Evolutionary conservation across 30 jellyfish, hydroid and myxozoan species (phyloP).

Genomic region (Chironex yamaguchii): DNA sequence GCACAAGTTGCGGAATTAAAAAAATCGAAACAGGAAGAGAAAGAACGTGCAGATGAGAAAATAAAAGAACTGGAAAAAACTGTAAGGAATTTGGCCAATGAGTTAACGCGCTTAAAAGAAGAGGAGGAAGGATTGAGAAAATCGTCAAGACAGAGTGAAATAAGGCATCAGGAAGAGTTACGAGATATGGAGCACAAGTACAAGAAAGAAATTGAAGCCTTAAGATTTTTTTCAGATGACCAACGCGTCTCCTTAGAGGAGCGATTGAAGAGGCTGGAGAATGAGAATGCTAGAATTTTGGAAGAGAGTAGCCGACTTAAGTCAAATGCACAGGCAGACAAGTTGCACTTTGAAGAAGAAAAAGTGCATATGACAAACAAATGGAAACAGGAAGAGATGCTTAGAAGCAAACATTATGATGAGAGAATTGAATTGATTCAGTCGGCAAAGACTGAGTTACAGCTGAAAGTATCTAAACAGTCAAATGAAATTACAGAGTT

Average conservation of each 20-base stretch:
- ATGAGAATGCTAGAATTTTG: conserved; percentile 56
- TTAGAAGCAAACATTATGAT: conserved; percentile 77
- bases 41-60: not conserved
- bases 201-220: conserved; percentile 40
- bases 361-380: conserved; percentile 55
- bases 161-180: conserved; percentile 1
- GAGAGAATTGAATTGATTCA: conserved; percentile 80
- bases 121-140: conserved; percentile 12
- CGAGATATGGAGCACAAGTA: conserved; percentile 28
- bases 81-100: conserved; percentile 19
- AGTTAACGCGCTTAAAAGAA: not conserved
- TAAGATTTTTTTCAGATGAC: conserved; percentile 2
- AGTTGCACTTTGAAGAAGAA: conserved; percentile 82
- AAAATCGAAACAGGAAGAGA: conserved; percentile 11
- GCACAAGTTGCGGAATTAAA: conserved; percentile 20
- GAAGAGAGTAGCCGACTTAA: conserved; percentile 73
- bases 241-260: conserved; percentile 41
- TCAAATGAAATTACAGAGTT: conserved; percentile 71
- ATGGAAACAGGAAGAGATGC: conserved; percentile 80
- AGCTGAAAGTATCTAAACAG: conserved; percentile 62
- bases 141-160: conserved; percentile 36
- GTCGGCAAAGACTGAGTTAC: conserved; percentile 77
- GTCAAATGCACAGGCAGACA: conserved; percentile 78
- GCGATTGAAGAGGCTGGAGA: conserved; percentile 47
- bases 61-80: conserved; percentile 6